These are phyloP conservation scores for Megalops atlanticus DNA, from an alignment of 2,113 vertebrate genomes.

Conservation along the genomic window DNA sequence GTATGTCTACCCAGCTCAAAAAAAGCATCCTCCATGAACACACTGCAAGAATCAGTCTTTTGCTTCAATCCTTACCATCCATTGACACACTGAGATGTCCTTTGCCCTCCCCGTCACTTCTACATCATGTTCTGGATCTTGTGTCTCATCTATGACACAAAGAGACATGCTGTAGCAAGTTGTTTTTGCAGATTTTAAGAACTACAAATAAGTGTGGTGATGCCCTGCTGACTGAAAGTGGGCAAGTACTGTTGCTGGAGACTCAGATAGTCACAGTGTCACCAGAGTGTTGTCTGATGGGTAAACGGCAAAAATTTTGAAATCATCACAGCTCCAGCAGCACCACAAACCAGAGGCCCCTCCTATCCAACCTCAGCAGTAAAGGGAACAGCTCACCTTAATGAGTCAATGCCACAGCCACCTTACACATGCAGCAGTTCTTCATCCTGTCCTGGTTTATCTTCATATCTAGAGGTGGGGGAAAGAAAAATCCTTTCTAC, in stretches of 20 bases:
- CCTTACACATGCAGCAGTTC: background rate
- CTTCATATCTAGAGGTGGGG: background rate
- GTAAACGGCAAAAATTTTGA: conserved; percentile 54
- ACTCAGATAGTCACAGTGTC: conserved; percentile 50
- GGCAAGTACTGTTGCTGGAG: conserved; percentile 9
- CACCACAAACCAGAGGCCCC: background rate
- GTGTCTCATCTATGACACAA: background rate
- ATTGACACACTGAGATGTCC: too few relatives aligned
- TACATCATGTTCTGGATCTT: background rate
- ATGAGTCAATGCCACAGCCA: background rate
- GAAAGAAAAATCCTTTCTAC: conserved; percentile 9
- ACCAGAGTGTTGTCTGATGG: conserved; percentile 51
- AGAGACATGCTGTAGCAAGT: background rate
- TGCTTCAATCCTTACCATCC: too few relatives aligned
- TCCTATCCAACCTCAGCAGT: background rate
- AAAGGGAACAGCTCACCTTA: background rate
- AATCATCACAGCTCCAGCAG: conserved; percentile 26
- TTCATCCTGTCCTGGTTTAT: background rate
- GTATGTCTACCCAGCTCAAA: background rate
- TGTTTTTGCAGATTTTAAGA: too few relatives aligned
- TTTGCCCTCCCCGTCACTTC: too few relatives aligned
- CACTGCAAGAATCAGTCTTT: too few relatives aligned
- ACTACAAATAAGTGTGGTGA: too few relatives aligned
- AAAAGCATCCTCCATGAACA: background rate
- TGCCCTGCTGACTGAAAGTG: too few relatives aligned